These are phyloP conservation scores for Schlechtendalia chinensis DNA, from an alignment of 1,140 invertebrate species.

Conservation along the genomic window DNA sequence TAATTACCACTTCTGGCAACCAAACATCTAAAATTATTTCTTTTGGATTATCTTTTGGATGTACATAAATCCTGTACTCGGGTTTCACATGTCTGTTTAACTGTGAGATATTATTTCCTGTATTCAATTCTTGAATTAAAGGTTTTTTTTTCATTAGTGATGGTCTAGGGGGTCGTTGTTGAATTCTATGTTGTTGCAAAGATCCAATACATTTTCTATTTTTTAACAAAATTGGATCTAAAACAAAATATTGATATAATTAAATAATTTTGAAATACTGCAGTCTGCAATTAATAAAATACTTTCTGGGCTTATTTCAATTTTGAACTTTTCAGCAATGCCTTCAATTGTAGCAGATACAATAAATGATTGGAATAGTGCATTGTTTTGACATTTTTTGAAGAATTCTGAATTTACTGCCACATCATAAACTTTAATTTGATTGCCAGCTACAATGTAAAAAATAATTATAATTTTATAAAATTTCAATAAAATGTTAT, in stretches of 20 bases:
- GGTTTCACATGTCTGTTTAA: conserved; percentile 21
- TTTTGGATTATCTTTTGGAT: conserved; percentile 23
- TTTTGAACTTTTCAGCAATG: conserved; percentile 70
- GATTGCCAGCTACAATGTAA: conserved; percentile 61
- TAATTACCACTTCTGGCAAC: conserved; percentile 31
- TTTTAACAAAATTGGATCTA: conserved; percentile 45
- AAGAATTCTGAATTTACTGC: conserved; percentile 74
- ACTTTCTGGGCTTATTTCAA: conserved; percentile 58
- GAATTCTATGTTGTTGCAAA: conserved; percentile 47
- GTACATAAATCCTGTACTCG: conserved; percentile 14
- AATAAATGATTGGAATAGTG: conserved; percentile 73
- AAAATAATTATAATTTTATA: not conserved
- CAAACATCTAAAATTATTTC: conserved; percentile 28
- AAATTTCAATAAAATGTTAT: not conserved
- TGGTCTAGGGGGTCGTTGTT: conserved; percentile 44
- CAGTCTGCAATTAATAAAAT: not conserved
- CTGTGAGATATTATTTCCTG: not conserved
- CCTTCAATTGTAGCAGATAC: conserved; percentile 73
- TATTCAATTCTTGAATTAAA: conserved; percentile 34
- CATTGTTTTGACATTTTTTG: conserved; percentile 65
- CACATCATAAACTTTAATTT: conserved; percentile 73
- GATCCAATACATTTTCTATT: conserved; percentile 43
- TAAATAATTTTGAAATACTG: not conserved
- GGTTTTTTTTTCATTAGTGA: conserved; percentile 29
- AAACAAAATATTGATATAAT: not conserved